Evolutionary conservation across 2,888 invertebrate species (phyloP).

Genomic region (Drosophila meridionalis): DNA sequence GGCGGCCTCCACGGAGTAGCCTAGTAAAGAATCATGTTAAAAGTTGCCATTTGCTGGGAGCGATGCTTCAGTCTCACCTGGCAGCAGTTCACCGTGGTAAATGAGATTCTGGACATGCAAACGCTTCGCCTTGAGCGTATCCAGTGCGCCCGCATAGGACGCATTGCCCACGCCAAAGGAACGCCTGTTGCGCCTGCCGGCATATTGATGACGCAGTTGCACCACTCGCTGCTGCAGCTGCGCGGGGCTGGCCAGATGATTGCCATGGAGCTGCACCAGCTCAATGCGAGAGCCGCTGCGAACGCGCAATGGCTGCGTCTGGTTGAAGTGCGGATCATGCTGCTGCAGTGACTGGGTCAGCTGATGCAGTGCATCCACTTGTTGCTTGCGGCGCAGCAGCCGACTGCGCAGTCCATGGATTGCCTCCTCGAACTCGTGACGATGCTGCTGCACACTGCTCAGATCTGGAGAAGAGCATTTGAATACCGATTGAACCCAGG

Average conservation of each 20-base stretch:
- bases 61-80: slow-evolving; percentile 57
- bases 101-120: slow-evolving; percentile 77
- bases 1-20: slow-evolving; percentile 57
- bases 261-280: slow-evolving; percentile 53
- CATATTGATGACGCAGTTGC: slow-evolving; percentile 51
- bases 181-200: slow-evolving; percentile 48
- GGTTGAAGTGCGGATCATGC: slow-evolving; percentile 4
- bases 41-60: neutral
- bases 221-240: slow-evolving; percentile 67
- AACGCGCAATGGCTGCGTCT: slow-evolving; percentile 41
- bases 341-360: slow-evolving; percentile 23
- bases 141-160: neutral
- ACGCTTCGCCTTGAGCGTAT: slow-evolving; percentile 57
- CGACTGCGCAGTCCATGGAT: slow-evolving; percentile 69
- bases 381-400: slow-evolving; percentile 67
- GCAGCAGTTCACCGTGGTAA: slow-evolving; percentile 69
- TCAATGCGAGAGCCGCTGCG: slow-evolving; percentile 56
- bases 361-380: slow-evolving; percentile 66
- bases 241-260: slow-evolving; percentile 68
- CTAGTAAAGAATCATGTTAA: slow-evolving; percentile 30
- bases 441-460: slow-evolving; percentile 70
- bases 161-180: slow-evolving; percentile 50
- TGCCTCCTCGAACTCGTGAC: slow-evolving; percentile 75
- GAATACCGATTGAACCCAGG: neutral
- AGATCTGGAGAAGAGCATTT: slow-evolving; percentile 45